Base-by-base conservation (phyloP, 2,888 invertebrate species). In the Yponomeuta plumbellus region DNA sequence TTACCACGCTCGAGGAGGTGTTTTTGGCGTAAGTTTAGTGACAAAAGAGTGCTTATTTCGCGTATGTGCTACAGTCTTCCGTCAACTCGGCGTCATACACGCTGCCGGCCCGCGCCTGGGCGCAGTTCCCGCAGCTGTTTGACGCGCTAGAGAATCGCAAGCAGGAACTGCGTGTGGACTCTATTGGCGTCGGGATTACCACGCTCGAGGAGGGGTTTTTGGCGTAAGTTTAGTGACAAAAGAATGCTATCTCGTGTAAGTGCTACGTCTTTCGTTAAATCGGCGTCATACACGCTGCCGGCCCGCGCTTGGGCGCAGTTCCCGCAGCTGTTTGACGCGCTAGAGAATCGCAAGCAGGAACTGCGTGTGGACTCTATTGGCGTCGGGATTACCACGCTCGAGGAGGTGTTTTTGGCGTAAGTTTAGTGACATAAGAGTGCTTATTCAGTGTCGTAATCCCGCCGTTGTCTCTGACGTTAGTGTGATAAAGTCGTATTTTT, bases 121-220 rank as follows among this genome's bases (percentile, higher is more conserved):
- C 79, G 4, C 80, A 85, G 56, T 95, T 96, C 78, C 92, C 94
- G 0, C 73, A 83, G 21, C 81, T 96, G 68, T 93, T 97, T 75
- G 80, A 90, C 3, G 78, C 84, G 1, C 77, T 98, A 58, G 97
- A 97, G 80, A 68, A 71, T 0, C 80, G 88, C 17, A 93, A 92
- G 71, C 78, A 84, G 0, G 77, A 87, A 5, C 85, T 97, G n/a
- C 94, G 94, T 0, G 4, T 59, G 2, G 26, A 23, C 64, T 94
- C 95, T 11, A 95, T 97, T 67, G 96, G 97, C 0, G 93, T 98
- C 0, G 96, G 97, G 0, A 93, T 97, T 21, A 97, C 98, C 0
- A 97, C 98, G 0, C 92, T 99, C 75, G 98, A 99, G 81, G 98
- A 98, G 84, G 98, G 99, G 1, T 98, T 97, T 81, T 81, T 98